phyloP scores from a whole-genome alignment of 2,797 vertebrate genomes.

The Leucoraja ocellata region DNA sequence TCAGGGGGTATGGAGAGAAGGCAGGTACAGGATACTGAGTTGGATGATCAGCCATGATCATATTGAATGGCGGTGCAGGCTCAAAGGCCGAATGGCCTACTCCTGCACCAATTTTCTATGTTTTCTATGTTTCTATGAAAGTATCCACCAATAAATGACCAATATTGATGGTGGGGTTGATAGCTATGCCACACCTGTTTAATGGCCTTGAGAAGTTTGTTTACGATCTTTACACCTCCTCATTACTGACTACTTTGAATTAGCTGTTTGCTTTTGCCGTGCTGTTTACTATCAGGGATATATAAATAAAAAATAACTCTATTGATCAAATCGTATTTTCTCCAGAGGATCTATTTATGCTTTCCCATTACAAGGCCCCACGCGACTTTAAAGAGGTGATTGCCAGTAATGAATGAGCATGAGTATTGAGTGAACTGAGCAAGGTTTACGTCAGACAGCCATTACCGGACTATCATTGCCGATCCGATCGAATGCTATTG shows the following conservation, averaged over 20 bases:
- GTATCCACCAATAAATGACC: background rate
- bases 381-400: conserved; percentile 6
- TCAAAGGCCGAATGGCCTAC: too few relatives aligned
- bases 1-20: too few relatives aligned
- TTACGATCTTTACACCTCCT: background rate
- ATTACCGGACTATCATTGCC: background rate
- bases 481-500: background rate
- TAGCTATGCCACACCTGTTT: background rate
- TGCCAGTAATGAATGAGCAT: background rate
- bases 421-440: background rate
- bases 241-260: background rate
- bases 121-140: too few relatives aligned
- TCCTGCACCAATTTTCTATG: too few relatives aligned
- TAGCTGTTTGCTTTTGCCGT: background rate
- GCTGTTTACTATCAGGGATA: background rate
- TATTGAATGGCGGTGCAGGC: too few relatives aligned
- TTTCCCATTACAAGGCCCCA: background rate
- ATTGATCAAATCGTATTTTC: background rate
- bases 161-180: background rate
- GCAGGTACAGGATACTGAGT: too few relatives aligned
- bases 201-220: background rate
- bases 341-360: background rate
- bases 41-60: too few relatives aligned
- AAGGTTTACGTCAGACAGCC: background rate
- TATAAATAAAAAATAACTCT: background rate